Evolutionary conservation across 2,888 invertebrate genomes (phyloP).

Genomic region (Acrobeloides nanus): DNA sequence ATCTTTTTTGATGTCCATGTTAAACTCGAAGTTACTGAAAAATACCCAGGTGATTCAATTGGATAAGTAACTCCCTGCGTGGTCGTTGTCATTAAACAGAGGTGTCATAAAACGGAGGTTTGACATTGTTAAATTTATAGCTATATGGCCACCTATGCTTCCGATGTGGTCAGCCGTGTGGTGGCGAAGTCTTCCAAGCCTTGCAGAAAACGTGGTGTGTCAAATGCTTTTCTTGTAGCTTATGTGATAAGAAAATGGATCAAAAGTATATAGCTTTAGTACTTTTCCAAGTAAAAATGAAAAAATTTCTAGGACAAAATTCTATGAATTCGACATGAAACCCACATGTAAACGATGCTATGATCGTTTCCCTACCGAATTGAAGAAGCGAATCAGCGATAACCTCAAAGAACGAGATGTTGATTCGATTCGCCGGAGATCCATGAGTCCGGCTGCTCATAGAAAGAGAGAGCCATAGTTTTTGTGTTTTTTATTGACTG

Average conservation of each 20-base stretch:
- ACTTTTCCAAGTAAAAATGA: not conserved
- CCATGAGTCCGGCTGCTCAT: conserved; percentile 19
- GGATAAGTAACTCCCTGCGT: not conserved
- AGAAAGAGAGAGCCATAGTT: no score
- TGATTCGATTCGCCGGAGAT: conserved; percentile 28
- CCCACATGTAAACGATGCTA: conserved; percentile 98
- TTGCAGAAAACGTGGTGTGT: conserved; percentile 98
- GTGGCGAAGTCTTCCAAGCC: conserved; percentile 86
- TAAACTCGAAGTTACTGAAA: conserved; percentile 12
- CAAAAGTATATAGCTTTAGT: conserved; percentile 55
- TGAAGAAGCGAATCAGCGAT: conserved; percentile 71
- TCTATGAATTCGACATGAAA: conserved; percentile 95
- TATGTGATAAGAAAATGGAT: conserved; percentile 79
- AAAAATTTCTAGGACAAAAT: conserved; percentile 65
- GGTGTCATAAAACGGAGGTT: no score
- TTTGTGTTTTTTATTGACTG: no score
- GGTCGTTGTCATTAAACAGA: no score
- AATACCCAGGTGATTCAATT: not conserved
- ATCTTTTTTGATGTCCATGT: no score
- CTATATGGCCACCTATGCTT: conserved; percentile 96
- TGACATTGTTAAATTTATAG: conserved; percentile 64
- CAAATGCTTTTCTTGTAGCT: conserved; percentile 92
- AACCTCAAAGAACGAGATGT: conserved; percentile 42
- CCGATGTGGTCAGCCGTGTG: conserved; percentile 94
- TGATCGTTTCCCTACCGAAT: conserved; percentile 86